Percentiles rank a stretch among this genome's conserved stretches.
Evolutionary conservation across 1,140 invertebrate species (phyloP).

Genomic region (Drosophila kanapiae): DNA sequence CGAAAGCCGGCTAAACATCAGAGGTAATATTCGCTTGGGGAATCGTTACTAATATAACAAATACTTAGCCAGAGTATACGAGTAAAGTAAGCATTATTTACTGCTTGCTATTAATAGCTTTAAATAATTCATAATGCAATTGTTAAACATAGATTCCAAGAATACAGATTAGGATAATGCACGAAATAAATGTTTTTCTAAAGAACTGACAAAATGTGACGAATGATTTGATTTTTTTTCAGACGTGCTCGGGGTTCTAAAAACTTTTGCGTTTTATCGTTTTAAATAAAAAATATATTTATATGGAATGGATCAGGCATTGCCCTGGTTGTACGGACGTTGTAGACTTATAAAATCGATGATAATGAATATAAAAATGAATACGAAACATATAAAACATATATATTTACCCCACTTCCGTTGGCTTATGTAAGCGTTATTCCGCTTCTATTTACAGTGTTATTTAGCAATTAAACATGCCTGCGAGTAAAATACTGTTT

Average conservation of each 20-base stretch:
- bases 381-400: neutral
- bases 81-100: too few relatives aligned
- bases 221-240: neutral
- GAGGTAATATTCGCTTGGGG: neutral
- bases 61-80: too few relatives aligned
- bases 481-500: conserved; percentile 15
- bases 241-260: neutral
- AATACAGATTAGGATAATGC: neutral
- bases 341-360: neutral
- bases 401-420: neutral
- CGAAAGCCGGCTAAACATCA: conserved; percentile 3
- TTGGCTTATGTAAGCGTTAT: neutral
- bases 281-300: neutral
- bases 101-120: too few relatives aligned
- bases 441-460: conserved; percentile 14
- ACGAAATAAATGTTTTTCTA: neutral
- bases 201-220: neutral
- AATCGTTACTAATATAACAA: too few relatives aligned
- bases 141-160: neutral
- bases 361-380: neutral
- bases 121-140: neutral
- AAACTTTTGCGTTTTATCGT: neutral
- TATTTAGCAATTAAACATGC: conserved; percentile 23
- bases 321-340: too few relatives aligned
- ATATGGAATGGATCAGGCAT: neutral